Evolutionary conservation across 1,140 invertebrate genomes (phyloP), one percentile per base, ranked within the genome.

Genomic region (Aplysia californica): DNA sequence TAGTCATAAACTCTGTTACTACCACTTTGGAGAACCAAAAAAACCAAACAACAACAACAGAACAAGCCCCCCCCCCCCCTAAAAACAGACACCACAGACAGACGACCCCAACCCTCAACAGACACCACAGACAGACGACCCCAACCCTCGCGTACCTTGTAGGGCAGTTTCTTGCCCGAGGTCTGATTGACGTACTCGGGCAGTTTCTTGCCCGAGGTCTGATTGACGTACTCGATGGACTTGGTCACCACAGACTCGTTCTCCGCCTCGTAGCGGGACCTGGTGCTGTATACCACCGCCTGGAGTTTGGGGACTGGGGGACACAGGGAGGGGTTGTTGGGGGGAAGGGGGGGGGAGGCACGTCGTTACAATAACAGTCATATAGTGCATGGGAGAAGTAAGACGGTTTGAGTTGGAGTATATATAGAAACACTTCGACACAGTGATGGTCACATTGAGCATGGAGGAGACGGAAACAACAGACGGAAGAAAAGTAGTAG

Each of bases 181-280:
- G 56, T 61, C 20, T 75, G 78, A 73, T 87, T 87, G 35, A 83
- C 75, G 71, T 79, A 84, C 72, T n/a, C n/a, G 3, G 58, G 55
- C 18, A 38, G 38, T 29, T 23, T 35, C 38, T 61, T 73, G 35
- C 4, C 29, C 1, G 3, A 23, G 1, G 56, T 61, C 20, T 75
- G 78, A 73, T 87, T 87, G 35, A 83, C 75, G 71, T 79, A 84
- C 72, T 87, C 86, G 23, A 86, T 36, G 23, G 82, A 79, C 55
- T 80, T 82, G 6, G 66, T 65, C 6, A 88, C 85, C 15, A 85
- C 84, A 31, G 70, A 69, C 75, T 88, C 86, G 72, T 88, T 87
- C 78, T 88, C 87, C 26, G 69, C 71, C 26, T 84, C 79, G 55
- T 84, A 68, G 0, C 85, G 39, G 1, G 86, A 86, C n/a, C 85